Conservation (phyloP, 2,113 vertebrate species). For the Cranoglanis bouderius region DNA sequence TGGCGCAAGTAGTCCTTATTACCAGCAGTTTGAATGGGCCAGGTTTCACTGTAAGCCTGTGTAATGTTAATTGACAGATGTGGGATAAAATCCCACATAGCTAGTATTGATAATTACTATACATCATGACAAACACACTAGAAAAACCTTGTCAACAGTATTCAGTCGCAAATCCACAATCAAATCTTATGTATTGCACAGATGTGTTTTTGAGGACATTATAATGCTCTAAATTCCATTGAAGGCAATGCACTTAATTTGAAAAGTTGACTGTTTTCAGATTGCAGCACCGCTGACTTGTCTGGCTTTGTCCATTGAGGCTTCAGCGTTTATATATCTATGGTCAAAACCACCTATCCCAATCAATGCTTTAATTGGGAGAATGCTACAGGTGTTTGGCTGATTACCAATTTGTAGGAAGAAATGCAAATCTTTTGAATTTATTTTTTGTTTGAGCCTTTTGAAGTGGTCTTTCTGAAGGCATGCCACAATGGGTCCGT, state of each 20-base stretch:
- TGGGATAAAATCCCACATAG: neutral
- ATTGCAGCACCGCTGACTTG: neutral
- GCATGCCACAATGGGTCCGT: neutral
- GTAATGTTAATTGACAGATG: neutral
- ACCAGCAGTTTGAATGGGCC: neutral
- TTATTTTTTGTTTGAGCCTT: neutral
- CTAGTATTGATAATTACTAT: neutral
- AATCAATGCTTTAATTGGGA: neutral
- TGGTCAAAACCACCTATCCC: neutral
- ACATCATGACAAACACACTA: neutral
- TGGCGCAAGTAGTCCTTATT: neutral
- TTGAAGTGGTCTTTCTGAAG: slow-evolving; percentile 10
- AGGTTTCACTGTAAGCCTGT: neutral
- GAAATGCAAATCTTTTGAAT: neutral
- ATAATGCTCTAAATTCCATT: neutral
- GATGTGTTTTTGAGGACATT: neutral
- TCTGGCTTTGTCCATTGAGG: neutral
- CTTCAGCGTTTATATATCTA: neutral
- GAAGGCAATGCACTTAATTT: neutral
- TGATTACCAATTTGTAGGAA: neutral
- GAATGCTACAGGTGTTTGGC: neutral
- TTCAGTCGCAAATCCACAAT: neutral
- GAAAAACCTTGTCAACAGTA: neutral
- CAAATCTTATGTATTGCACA: neutral
- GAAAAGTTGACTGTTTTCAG: neutral